A percentile compares a stretch with the other conserved stretches of the same genome.
Evolutionary conservation across 37 sponge, comb jelly and placozoan species (phyloP).

Genomic region (Theonella swinhoei): DNA sequence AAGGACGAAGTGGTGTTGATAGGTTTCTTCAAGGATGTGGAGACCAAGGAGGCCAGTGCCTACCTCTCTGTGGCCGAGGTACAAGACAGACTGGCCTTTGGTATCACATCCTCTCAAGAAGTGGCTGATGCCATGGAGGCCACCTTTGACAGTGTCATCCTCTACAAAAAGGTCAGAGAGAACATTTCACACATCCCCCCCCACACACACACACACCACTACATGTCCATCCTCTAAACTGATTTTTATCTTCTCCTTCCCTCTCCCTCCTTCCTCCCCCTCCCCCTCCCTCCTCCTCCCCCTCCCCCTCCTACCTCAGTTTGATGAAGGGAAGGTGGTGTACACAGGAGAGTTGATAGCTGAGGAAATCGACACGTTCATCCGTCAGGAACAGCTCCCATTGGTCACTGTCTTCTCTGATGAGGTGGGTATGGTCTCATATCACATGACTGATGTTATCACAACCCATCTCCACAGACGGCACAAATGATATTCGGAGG

Average conservation of each 20-base stretch:
- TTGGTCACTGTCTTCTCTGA: conserved; percentile 85
- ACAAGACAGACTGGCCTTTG: conserved; percentile 64
- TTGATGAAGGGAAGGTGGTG: conserved; percentile 78
- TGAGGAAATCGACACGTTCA: conserved; percentile 73
- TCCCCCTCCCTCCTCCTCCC: neutral
- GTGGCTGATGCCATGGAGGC: conserved; percentile 65
- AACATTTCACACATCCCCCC: too few relatives aligned
- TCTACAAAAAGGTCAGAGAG: conserved; percentile 63
- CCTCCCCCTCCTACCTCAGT: conserved; percentile 36
- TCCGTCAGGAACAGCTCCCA: conserved; percentile 74
- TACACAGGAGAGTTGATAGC: conserved; percentile 67
- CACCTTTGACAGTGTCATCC: conserved; percentile 47
- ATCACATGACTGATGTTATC: neutral
- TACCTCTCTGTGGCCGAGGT: conserved; percentile 68
- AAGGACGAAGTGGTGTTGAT: conserved; percentile 79
- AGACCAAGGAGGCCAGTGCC: conserved; percentile 68
- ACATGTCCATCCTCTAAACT: neutral
- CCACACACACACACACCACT: too few relatives aligned
- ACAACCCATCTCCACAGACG: conserved; percentile 52
- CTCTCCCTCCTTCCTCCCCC: neutral
- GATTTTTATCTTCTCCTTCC: neutral
- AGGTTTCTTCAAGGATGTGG: conserved; percentile 73
- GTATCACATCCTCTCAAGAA: conserved; percentile 54
- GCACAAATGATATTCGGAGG: conserved; percentile 98
- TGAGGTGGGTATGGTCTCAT: conserved; percentile 56